These are phyloP conservation scores for Kryphioiulus occultus DNA, from an alignment of 2,888 invertebrate genomes.

Conservation along the genomic window DNA sequence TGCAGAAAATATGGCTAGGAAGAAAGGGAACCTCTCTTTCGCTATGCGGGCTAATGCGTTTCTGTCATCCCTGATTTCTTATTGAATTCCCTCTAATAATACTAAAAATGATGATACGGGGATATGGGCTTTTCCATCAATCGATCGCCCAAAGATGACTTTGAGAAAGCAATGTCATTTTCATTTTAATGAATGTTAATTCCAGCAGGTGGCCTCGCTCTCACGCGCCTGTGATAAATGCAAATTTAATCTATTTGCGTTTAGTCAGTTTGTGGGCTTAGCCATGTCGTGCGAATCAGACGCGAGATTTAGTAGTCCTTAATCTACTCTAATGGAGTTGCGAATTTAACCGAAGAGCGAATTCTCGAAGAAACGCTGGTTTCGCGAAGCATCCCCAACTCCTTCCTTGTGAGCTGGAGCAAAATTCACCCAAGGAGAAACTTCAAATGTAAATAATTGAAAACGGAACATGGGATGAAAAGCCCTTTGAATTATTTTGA, in stretches of 20 bases:
- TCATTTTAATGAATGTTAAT: conserved; percentile 20
- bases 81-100: conserved; percentile 12
- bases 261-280: conserved; percentile 9
- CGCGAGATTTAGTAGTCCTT: background rate
- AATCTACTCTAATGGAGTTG: conserved; percentile 7
- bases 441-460: too few relatives aligned
- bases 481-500: too few relatives aligned
- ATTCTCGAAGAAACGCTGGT: too few relatives aligned
- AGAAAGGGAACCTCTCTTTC: background rate
- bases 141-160: conserved; percentile 10
- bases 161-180: conserved; percentile 2
- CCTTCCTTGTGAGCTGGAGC: too few relatives aligned
- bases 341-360: too few relatives aligned
- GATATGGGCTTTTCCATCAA: conserved; percentile 16
- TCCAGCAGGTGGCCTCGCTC: conserved; percentile 11
- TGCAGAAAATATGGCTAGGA: background rate
- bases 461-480: too few relatives aligned
- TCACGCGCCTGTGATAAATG: background rate
- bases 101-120: conserved; percentile 7
- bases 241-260: conserved; percentile 30
- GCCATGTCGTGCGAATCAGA: background rate
- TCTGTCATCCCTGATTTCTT: conserved; percentile 26
- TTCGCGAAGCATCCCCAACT: too few relatives aligned
- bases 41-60: background rate
- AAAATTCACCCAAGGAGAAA: too few relatives aligned